Base-by-base conservation (phyloP, 92 coral and sea anemone species). In the Ricordea florida region DNA sequence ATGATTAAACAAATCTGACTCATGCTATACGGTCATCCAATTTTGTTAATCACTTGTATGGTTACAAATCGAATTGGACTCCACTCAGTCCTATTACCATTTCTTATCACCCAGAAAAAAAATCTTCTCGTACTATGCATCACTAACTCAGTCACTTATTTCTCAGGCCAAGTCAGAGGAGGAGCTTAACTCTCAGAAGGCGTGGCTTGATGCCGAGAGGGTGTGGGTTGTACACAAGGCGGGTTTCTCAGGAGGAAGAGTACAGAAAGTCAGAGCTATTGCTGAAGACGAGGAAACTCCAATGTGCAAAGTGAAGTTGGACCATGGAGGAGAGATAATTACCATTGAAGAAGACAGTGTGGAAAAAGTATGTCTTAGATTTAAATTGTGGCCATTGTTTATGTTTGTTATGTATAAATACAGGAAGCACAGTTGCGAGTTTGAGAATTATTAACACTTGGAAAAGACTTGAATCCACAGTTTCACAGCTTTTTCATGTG, bases 181-280 rank as follows among this genome's bases (percentile, higher is more conserved):
- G 33, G 98, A 94, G 44, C 83, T 92, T 48, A 90, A 96, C 6
- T 94, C 98, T 7, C 92, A 94, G 69, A 94, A 91, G 61, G 98
- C 87, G 5, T 94, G 98, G 98, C 90, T 92, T 17, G 98, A 94
- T 72, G 98, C 98, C 0, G 98, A 94, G 84, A 91, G 85, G 41
- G 97, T 94, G 14, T 94, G 98, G 98, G 98, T 94, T 24, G 97
- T 94, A 14, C 98, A 94, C 64, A 94, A 88, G 71, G 98, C 97
- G 8, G 98, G 98, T 14, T 94, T 91, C 52, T 91, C 98, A 21
- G 98, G 98, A 4, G 98, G 98, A 10, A 73, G 93, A 74, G 96
- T 94, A 44, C 94, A 87, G 62, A 87, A 91, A 48, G 75, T 81
- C 7, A 87, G 89, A 17, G 40, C 75, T 16, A 65, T 52, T 0